Base-by-base conservation (phyloP, 2,113 vertebrate genomes). In the Onychostoma macrolepis region DNA sequence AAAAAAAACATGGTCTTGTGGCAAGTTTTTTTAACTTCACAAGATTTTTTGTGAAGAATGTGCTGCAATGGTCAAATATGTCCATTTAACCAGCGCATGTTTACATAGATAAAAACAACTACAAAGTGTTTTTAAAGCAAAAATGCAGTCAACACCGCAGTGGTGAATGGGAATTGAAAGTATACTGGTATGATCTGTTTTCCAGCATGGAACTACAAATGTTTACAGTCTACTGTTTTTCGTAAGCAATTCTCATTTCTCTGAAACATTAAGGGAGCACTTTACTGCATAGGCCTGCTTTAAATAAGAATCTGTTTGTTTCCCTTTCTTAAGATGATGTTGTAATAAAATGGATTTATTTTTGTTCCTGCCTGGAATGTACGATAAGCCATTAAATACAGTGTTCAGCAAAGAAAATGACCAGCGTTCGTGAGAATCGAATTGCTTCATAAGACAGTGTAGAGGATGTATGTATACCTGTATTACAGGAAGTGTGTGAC, bases 291-390 rank as follows among this genome's bases (percentile, higher is more conserved):
- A 26, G 53, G 30, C 21, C 56, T 83, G 69, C 56, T 77, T 86
- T 30, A 11, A 77, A 26, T 87, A 75, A 61, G 84, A 84, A 90
- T 81, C 61, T 87, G 74, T 93, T 90, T 71, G 90, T 86, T 58
- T 90, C 88, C 87, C 89, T 89, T 92, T 93, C 89, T 77, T 45
- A 76, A 76, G 86, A 90, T 87, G 28, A 89, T 80, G 80, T 83
- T 86, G 36, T 77, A n/a, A 87, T 82, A 84, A 87, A 82, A 79
- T 88, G 26, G 85, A 65, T 72, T 58, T 21, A 24, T 79, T 80
- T 81, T 43, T 53, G 50, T 77, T 88, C 88, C 81, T 92, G 92
- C 88, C 86, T 90, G 67, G 85, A 91, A 87, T 89, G 77, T 85
- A 92, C 83, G 67, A 91, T 21, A 91, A 92, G 87, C 89, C 88